Conservation (phyloP, 2,888 invertebrate genomes). For the Orthosia cruda region DNA sequence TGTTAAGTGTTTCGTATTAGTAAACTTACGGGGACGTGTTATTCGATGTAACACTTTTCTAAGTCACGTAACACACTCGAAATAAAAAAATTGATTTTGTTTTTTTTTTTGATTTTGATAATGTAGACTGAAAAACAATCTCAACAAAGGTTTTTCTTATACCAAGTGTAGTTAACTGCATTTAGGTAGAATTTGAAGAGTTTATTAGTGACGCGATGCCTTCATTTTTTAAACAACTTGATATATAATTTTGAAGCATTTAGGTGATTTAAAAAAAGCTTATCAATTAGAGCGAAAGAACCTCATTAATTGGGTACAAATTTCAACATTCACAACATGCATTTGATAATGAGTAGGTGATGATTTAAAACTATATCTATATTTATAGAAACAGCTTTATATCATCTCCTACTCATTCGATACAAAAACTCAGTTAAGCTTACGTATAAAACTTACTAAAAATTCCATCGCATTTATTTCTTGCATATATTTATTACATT, state of each 20-base stretch:
- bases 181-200: background rate
- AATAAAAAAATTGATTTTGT: no score
- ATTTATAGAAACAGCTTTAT: background rate
- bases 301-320: background rate
- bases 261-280: background rate
- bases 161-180: background rate
- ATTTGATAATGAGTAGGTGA: no score
- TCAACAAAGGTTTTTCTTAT: no score
- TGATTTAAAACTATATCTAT: no score
- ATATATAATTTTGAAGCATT: constrained; percentile 1
- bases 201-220: constrained; percentile 1
- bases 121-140: no score
- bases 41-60: no score
- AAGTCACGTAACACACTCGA: no score
- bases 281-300: background rate
- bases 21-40: no score
- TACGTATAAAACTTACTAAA: background rate
- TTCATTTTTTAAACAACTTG: background rate
- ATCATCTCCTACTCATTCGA: background rate
- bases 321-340: background rate
- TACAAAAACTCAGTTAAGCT: background rate
- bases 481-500: background rate
- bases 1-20: no score
- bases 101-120: no score
- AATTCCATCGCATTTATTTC: background rate